These are phyloP conservation scores for Atlantisia rogersi DNA, from an alignment of 2,113 vertebrate species.

Conservation along the genomic window DNA sequence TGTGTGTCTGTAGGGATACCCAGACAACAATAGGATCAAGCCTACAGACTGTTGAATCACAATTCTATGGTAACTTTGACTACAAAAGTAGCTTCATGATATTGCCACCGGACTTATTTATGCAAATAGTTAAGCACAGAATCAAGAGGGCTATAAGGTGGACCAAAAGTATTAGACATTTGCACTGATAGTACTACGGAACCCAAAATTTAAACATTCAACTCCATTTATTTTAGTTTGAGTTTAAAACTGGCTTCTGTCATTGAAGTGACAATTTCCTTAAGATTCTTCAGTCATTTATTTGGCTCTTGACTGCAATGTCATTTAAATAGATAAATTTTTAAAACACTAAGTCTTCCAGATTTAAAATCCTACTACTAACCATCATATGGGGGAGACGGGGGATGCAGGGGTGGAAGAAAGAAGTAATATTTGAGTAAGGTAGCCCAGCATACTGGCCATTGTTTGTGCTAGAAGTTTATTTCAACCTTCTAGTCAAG, in stretches of 20 bases:
- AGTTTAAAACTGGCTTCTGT: background rate
- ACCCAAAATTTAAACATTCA: background rate
- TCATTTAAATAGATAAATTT: background rate
- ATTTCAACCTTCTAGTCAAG: background rate
- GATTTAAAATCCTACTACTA: background rate
- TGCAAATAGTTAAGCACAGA: background rate
- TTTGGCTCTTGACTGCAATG: background rate
- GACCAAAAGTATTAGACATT: background rate
- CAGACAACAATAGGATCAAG: background rate
- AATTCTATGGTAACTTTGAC: background rate
- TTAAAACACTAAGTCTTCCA: background rate
- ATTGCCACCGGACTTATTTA: background rate
- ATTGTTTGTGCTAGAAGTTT: background rate
- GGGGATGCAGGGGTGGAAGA: too few relatives aligned
- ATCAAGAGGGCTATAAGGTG: background rate
- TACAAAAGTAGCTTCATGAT: background rate
- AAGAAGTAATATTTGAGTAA: background rate
- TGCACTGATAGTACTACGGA: background rate
- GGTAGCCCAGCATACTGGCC: background rate
- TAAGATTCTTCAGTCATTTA: background rate
- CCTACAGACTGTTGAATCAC: background rate
- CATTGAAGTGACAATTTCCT: background rate
- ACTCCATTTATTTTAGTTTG: background rate
- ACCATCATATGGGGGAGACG: background rate
- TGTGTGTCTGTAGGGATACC: background rate